Conservation (phyloP, 2,888 invertebrate species). For the Pachydiplax longipennis region DNA sequence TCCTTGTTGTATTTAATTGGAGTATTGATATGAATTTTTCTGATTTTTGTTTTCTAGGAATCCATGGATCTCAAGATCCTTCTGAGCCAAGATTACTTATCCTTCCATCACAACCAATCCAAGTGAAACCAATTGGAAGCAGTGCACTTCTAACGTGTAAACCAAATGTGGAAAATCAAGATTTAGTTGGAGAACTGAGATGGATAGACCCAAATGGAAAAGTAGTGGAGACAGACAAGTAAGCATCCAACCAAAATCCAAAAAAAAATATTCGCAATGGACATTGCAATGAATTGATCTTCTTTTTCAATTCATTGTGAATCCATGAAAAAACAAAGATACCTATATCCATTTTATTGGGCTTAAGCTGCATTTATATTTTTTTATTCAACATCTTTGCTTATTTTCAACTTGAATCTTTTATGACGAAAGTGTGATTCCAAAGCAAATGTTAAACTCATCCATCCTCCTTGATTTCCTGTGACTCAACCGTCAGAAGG, state of each 20-base stretch:
- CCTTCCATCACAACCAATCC: conserved; percentile 71
- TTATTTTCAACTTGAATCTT: too few relatives aligned
- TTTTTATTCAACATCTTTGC: too few relatives aligned
- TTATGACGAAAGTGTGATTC: too few relatives aligned
- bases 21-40: neutral
- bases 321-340: too few relatives aligned
- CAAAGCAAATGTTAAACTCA: too few relatives aligned
- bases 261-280: too few relatives aligned
- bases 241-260: neutral
- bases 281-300: too few relatives aligned
- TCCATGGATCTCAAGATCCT: neutral
- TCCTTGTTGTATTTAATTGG: neutral
- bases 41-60: neutral
- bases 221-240: conserved; percentile 61
- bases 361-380: too few relatives aligned
- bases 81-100: conserved; percentile 68
- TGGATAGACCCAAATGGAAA: conserved; percentile 76
- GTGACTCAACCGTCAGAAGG: too few relatives aligned
- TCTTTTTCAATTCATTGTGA: too few relatives aligned
- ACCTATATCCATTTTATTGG: too few relatives aligned
- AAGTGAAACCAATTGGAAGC: conserved; percentile 77
- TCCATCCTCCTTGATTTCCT: too few relatives aligned
- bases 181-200: conserved; percentile 74
- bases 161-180: conserved; percentile 72
- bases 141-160: conserved; percentile 80